Evolutionary conservation across 2,113 vertebrate species (phyloP), one percentile per base, ranked within the genome.

Genomic region (Ploceus nigricollis): DNA sequence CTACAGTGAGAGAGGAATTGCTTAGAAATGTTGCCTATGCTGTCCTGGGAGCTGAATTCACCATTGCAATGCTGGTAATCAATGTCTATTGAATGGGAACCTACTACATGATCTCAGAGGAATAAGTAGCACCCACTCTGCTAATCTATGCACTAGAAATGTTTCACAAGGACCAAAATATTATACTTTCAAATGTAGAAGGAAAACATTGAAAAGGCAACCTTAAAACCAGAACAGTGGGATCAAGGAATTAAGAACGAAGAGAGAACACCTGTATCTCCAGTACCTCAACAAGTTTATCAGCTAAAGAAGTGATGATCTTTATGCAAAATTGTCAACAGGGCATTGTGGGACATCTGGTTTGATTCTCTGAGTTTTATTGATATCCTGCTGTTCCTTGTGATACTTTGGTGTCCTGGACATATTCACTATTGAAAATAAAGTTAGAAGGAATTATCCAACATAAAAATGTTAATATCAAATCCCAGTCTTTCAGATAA

Each of bases 51-150:
- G 27, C 24, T 83, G 79, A 66, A 76, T 61, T 63, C 3, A 3
- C 15, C 11, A 42, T 12, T 4, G 1, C 5, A 10, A 65, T 15
- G 24, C 7, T 19, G 44, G 16, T 21, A 21, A 42, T n/a, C 1
- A 1, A 3, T 12, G 13, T 22, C 44, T 35, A 2, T 30, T 53
- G n/a, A 61, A 48, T 33, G 23, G 16, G 17, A 88, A 56, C 18
- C 3, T 24, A 21, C 22, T 23, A 4, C 7, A 31, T 2, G 10
- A 60, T n/a, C 4, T 31, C 82, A 65, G 35, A 76, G 20, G 19
- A 18, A 82, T 65, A 72, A 69, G 5, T 2, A 23, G 4, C n/a
- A 57, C 23, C 17, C 18, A 10, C 17, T 78, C 8, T 31, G 39
- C 13, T 63, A 44, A 73, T 23, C 27, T 31, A 21, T 12, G 33